These are phyloP conservation scores for Conopomorpha cramerella DNA, from an alignment of 1,140 invertebrate species.

Conservation along the genomic window DNA sequence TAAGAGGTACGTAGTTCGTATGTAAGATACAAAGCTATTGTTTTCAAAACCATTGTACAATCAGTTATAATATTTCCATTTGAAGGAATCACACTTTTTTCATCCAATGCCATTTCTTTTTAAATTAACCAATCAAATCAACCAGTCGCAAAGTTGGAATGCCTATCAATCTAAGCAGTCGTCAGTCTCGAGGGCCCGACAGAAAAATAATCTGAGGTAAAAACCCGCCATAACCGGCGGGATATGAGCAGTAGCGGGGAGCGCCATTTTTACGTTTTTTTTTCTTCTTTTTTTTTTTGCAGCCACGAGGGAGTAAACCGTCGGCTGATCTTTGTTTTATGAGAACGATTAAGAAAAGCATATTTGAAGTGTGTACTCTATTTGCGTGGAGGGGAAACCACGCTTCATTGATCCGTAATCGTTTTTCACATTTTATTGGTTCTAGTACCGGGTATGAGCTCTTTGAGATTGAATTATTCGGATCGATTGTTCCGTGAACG, in stretches of 20 bases:
- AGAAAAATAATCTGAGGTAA: conserved; percentile 40
- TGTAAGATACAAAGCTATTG: too few relatives aligned
- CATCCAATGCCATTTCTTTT: too few relatives aligned
- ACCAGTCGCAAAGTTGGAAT: too few relatives aligned
- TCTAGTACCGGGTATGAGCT: conserved; percentile 30
- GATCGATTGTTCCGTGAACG: conserved; percentile 11
- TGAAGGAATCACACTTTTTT: too few relatives aligned
- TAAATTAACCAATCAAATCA: too few relatives aligned
- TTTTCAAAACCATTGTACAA: too few relatives aligned
- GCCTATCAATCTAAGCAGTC: conserved; percentile 29
- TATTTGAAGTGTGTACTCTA: conserved; percentile 59
- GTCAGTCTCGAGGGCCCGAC: conserved; percentile 23
- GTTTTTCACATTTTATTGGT: conserved; percentile 53
- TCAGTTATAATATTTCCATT: too few relatives aligned
- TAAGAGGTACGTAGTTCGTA: too few relatives aligned
- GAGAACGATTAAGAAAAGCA: conserved; percentile 61
- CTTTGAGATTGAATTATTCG: conserved; percentile 20
- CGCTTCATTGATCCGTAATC: conserved; percentile 59
- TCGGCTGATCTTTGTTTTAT: conserved; percentile 58
- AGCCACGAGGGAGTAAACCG: conserved; percentile 24
- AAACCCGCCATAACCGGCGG: conserved; percentile 33
- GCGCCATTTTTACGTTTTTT: too few relatives aligned
- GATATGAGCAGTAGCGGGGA: conserved; percentile 38
- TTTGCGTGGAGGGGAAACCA: conserved; percentile 46
- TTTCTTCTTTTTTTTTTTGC: conserved; percentile 37